Conservation (phyloP, 1,140 invertebrate genomes). For the Hylyphantes graminicola region DNA sequence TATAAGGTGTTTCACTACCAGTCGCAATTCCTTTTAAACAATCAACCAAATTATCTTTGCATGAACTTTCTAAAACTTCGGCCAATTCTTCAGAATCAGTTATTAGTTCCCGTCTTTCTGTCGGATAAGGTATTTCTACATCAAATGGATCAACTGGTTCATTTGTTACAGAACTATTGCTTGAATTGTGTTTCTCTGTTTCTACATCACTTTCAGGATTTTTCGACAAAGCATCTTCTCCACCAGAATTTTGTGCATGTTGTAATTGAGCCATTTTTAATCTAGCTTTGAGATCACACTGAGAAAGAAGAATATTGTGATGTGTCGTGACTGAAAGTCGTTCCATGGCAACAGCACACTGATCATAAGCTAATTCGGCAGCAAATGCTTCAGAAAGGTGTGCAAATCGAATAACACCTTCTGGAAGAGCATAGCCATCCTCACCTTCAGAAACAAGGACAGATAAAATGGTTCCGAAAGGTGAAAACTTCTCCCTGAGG, state of each 20-base stretch:
- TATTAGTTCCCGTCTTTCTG: too few relatives aligned
- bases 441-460: constrained; percentile 33
- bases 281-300: constrained; percentile 43
- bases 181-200: background rate
- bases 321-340: constrained; percentile 36
- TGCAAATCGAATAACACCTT: constrained; percentile 48
- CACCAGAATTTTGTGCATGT: background rate
- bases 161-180: background rate
- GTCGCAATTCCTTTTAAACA: constrained; percentile 8
- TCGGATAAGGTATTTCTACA: background rate
- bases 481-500: constrained; percentile 37
- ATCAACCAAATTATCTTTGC: constrained; percentile 11
- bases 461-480: constrained; percentile 51
- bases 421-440: constrained; percentile 45
- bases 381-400: constrained; percentile 53
- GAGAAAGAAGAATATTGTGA: constrained; percentile 50
- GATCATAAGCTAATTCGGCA: constrained; percentile 51
- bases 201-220: background rate
- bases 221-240: background rate
- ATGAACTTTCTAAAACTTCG: constrained; percentile 5
- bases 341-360: constrained; percentile 38
- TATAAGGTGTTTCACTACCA: background rate
- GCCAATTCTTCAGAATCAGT: constrained; percentile 22
- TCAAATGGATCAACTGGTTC: background rate
- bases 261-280: constrained; percentile 20